Percentiles rank a stretch among this genome's conserved stretches.
phyloP scores from a whole-genome alignment of 2,888 invertebrate species.

The Lordiphosa fenestrarum region DNA sequence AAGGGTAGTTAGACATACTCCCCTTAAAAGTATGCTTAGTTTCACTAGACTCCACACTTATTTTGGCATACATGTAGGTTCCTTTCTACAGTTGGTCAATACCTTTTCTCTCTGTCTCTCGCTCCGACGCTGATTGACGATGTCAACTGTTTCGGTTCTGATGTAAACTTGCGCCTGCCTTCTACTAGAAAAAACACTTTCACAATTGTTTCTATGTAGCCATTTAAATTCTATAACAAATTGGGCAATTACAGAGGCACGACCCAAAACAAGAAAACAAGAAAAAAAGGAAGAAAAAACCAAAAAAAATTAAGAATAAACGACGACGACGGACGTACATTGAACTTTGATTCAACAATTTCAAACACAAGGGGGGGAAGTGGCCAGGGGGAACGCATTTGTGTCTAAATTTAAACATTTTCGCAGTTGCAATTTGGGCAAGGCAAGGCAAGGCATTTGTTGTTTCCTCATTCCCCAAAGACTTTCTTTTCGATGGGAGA shows the following conservation, averaged over 20 bases:
- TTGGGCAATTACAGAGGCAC: slow-evolving; percentile 56
- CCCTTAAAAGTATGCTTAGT: too few relatives aligned
- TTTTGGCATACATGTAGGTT: too few relatives aligned
- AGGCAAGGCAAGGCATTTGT: slow-evolving; percentile 55
- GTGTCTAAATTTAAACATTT: slow-evolving; percentile 60
- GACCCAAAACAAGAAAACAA: slow-evolving; percentile 21
- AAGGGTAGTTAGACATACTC: too few relatives aligned
- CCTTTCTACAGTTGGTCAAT: too few relatives aligned
- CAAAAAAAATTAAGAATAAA: too few relatives aligned
- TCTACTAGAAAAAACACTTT: slow-evolving; percentile 50
- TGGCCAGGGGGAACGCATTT: slow-evolving; percentile 29
- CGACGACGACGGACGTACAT: slow-evolving; percentile 54
- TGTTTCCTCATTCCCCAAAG: slow-evolving; percentile 64
- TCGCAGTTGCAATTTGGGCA: slow-evolving; percentile 30
- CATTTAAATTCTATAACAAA: slow-evolving; percentile 43
- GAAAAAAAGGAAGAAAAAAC: slow-evolving; percentile 12
- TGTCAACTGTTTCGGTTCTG: slow-evolving; percentile 63
- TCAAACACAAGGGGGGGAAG: slow-evolving; percentile 37
- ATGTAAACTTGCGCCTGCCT: too few relatives aligned
- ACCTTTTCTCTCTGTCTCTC: background rate
- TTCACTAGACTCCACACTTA: too few relatives aligned
- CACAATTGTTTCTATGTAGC: slow-evolving; percentile 43
- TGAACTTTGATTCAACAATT: slow-evolving; percentile 54
- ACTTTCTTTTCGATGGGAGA: slow-evolving; percentile 32
- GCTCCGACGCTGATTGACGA: slow-evolving; percentile 67